Conservation (phyloP, 2,888 invertebrate genomes). For the Laothoe populi region DNA sequence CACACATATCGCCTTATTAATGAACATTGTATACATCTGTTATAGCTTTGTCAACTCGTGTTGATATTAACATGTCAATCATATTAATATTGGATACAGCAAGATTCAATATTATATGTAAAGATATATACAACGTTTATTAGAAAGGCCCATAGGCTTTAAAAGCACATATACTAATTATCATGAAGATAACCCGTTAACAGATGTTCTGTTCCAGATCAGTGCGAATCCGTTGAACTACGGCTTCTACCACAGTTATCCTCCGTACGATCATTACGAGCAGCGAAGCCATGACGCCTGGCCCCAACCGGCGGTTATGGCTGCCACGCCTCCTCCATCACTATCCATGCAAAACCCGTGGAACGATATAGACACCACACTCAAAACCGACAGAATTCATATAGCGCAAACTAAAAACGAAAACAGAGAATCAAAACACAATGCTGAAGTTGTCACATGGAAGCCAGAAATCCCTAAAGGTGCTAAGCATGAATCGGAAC, state of each 20-base stretch:
- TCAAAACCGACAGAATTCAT: slow-evolving; percentile 65
- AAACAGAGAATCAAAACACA: slow-evolving; percentile 38
- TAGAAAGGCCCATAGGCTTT: slow-evolving; percentile 54
- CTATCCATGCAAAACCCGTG: slow-evolving; percentile 54
- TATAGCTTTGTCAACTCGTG: no score
- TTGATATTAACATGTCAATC: no score
- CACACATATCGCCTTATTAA: no score
- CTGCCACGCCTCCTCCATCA: slow-evolving; percentile 58
- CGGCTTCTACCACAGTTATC: slow-evolving; percentile 88
- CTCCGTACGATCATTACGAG: slow-evolving; percentile 76
- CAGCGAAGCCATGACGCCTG: slow-evolving; percentile 69
- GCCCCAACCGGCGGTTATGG: slow-evolving; percentile 62
- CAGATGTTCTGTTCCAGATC: slow-evolving; percentile 85
- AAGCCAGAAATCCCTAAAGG: slow-evolving; percentile 54
- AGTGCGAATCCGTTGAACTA: slow-evolving; percentile 90
- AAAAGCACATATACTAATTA: slow-evolving; percentile 60
- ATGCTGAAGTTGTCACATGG: slow-evolving; percentile 49
- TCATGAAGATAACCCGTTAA: slow-evolving; percentile 73
- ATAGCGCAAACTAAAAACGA: slow-evolving; percentile 46
- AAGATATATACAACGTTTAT: no score
- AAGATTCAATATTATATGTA: no score
- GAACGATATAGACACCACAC: slow-evolving; percentile 46
- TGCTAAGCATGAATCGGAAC: slow-evolving; percentile 51
- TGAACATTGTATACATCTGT: no score
- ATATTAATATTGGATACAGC: no score